Evolutionary conservation across 2,113 vertebrate genomes (phyloP).

Genomic region (Takifugu bimaculatus): DNA sequence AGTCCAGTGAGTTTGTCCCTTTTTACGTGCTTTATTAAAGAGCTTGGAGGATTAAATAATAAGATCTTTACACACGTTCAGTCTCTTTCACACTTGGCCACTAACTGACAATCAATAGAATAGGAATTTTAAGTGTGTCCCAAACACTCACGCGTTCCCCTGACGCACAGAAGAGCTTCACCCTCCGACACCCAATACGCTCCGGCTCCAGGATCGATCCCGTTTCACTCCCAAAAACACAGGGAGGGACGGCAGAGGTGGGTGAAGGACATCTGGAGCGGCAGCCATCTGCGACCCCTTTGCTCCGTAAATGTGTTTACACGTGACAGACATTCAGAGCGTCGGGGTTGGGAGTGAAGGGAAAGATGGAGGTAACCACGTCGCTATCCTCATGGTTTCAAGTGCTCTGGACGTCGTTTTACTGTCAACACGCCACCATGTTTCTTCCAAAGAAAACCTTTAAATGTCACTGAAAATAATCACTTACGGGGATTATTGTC

Average conservation of each 20-base stretch:
- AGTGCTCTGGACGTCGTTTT: too few relatives aligned
- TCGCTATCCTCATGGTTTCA: too few relatives aligned
- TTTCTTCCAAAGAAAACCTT: too few relatives aligned
- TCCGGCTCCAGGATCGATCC: slow-evolving; percentile 34
- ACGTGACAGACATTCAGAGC: too few relatives aligned
- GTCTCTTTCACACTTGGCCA: neutral
- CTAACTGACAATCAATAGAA: slow-evolving; percentile 33
- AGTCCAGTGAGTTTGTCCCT: neutral
- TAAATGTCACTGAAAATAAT: too few relatives aligned
- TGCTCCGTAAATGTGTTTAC: too few relatives aligned
- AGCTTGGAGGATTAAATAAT: neutral
- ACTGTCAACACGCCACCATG: too few relatives aligned
- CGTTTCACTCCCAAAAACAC: slow-evolving; percentile 6
- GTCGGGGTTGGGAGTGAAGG: too few relatives aligned
- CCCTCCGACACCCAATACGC: slow-evolving; percentile 48
- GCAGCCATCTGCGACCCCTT: slow-evolving; percentile 2
- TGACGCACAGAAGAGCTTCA: slow-evolving; percentile 31
- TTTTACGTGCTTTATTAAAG: neutral
- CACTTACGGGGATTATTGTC: too few relatives aligned
- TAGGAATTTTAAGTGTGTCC: slow-evolving; percentile 34
- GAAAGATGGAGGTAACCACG: too few relatives aligned
- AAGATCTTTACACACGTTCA: slow-evolving; percentile 1
- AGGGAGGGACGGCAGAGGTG: slow-evolving; percentile 38
- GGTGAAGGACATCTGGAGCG: slow-evolving; percentile 50
- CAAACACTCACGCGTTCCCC: slow-evolving; percentile 47